These are phyloP conservation scores for Homalodisca vitripennis DNA, from an alignment of 1,140 invertebrate genomes.

Conservation along the genomic window DNA sequence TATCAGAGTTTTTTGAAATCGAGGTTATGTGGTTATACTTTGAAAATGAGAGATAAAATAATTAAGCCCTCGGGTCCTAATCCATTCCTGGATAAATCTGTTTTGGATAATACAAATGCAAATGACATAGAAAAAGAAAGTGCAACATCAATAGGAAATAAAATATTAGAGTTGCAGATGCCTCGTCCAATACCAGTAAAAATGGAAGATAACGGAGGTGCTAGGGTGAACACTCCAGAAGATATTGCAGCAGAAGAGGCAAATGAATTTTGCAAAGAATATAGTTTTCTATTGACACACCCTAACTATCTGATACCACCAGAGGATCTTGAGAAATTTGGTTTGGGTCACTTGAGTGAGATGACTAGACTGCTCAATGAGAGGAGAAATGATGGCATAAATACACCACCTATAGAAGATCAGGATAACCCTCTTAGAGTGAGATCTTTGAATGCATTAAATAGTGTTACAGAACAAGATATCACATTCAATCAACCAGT, in stretches of 20 bases:
- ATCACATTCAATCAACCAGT: background rate
- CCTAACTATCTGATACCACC: conserved; percentile 11
- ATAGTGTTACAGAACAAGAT: background rate
- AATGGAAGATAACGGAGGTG: background rate
- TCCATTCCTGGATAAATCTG: conserved; percentile 17
- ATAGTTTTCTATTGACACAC: background rate
- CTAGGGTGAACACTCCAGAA: background rate
- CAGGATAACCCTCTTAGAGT: background rate
- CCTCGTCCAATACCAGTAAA: conserved; percentile 1
- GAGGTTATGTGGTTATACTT: conserved; percentile 8
- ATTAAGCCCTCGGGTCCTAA: background rate
- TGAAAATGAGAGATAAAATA: conserved; percentile 3
- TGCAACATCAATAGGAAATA: background rate
- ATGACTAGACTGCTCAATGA: conserved; percentile 5
- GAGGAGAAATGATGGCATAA: background rate
- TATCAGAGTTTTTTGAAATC: conserved; percentile 23
- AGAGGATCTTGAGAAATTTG: conserved; percentile 9
- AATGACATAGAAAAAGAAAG: background rate
- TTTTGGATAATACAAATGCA: background rate
- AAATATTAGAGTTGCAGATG: conserved; percentile 11
- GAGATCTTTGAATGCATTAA: background rate
- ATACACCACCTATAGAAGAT: background rate
- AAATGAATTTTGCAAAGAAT: conserved; percentile 19
- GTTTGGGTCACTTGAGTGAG: conserved; percentile 10
- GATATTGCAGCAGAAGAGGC: conserved; percentile 2